These are phyloP conservation scores for Malurus splendens DNA, from an alignment of 2,797 vertebrate genomes.

Conservation along the genomic window DNA sequence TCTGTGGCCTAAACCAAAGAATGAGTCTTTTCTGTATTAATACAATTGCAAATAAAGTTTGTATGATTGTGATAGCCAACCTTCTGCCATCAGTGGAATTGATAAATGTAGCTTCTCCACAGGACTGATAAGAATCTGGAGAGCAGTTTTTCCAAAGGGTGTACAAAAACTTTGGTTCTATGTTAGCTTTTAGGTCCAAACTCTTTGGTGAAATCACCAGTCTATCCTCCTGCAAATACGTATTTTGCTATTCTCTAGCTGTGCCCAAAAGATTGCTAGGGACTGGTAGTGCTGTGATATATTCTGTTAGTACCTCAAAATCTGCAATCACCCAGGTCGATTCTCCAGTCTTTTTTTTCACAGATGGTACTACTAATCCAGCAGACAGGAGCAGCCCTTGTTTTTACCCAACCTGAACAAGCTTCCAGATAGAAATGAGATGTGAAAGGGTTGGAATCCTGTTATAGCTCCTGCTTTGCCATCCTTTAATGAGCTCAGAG, in stretches of 20 bases:
- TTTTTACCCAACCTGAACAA: neutral
- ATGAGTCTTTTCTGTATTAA: neutral
- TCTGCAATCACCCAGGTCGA: rapidly evolving
- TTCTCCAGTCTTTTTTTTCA: neutral
- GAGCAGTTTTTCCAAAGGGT: neutral
- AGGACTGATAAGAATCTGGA: neutral
- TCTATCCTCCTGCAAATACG: neutral
- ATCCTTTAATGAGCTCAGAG: constrained; percentile 17
- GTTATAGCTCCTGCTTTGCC: neutral
- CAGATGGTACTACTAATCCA: constrained; percentile 7
- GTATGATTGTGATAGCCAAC: neutral
- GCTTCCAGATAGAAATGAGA: neutral
- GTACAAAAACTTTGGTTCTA: rapidly evolving
- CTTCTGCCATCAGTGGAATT: neutral
- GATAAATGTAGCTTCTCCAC: neutral
- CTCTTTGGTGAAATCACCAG: neutral
- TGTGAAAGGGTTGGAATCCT: neutral
- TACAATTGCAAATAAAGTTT: neutral
- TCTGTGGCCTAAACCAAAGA: neutral
- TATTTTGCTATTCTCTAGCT: neutral
- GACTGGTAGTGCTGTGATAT: neutral
- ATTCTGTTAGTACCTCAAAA: neutral
- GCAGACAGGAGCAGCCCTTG: neutral
- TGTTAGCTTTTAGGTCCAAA: neutral
- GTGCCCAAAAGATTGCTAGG: neutral